These are phyloP conservation scores for Capreolus pygargus DNA, from an alignment of 2,113 vertebrate genomes.

Conservation along the genomic window DNA sequence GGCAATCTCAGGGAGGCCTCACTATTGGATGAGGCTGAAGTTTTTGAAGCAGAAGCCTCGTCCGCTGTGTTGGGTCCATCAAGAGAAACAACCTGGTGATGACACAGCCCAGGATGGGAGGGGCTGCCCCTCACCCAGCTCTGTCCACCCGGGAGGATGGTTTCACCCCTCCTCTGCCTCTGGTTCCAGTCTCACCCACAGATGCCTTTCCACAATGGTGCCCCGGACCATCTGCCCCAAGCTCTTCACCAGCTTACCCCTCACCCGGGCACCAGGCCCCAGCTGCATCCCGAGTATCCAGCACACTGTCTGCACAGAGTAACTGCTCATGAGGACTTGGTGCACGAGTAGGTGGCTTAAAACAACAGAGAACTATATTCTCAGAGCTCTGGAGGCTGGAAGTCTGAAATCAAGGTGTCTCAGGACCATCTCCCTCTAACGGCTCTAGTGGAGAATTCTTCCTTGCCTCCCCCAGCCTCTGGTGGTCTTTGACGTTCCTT, in stretches of 20 bases:
- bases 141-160: not conserved
- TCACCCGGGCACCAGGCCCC: accelerated
- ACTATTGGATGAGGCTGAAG: not conserved
- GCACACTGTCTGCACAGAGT: not conserved
- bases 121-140: not conserved
- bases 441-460: accelerated
- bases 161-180: not conserved
- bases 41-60: not conserved
- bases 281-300: not conserved
- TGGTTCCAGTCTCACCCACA: not conserved
- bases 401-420: accelerated
- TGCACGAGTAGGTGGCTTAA: not conserved
- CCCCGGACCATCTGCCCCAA: not conserved
- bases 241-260: too few species aligned
- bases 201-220: not conserved
- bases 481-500: not conserved
- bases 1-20: not conserved
- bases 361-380: not conserved
- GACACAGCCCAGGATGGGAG: not conserved
- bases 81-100: not conserved
- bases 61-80: not conserved
- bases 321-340: not conserved
- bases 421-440: accelerated
- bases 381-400: not conserved
- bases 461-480: not conserved